Evolutionary conservation across 1,140 invertebrate species (phyloP).

Genomic region (Hermatobates lingyangjiaoensis): DNA sequence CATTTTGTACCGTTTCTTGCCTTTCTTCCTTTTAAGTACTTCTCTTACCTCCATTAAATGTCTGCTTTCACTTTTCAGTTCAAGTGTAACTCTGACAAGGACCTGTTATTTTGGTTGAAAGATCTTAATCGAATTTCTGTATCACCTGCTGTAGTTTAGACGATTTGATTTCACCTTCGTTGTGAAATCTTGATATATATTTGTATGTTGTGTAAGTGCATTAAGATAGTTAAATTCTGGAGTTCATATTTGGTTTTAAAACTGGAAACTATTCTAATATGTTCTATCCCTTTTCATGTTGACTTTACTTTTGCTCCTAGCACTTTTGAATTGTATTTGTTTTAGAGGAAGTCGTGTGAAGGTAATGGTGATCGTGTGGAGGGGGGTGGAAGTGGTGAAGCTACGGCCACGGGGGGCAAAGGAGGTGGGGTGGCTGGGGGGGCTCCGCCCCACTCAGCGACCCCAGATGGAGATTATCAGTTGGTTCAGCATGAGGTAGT

Average conservation of each 20-base stretch:
- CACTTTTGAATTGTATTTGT: slow-evolving; percentile 1
- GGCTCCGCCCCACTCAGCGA: slow-evolving; percentile 24
- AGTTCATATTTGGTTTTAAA: neutral
- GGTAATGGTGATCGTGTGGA: slow-evolving; percentile 36
- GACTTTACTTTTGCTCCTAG: neutral
- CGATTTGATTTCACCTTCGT: too few species aligned
- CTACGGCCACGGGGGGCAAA: slow-evolving; percentile 55
- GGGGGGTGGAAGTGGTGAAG: slow-evolving; percentile 23
- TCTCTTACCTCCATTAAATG: too few species aligned
- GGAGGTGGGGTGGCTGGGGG: slow-evolving; percentile 18
- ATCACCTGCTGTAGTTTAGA: too few species aligned
- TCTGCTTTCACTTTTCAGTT: too few species aligned
- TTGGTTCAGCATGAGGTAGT: slow-evolving; percentile 96
- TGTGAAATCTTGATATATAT: too few species aligned
- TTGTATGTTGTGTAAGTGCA: too few species aligned
- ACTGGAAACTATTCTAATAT: neutral
- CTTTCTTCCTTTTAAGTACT: too few species aligned
- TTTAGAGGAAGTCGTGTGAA: slow-evolving; percentile 39
- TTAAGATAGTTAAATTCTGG: too few species aligned
- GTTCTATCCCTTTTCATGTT: neutral
- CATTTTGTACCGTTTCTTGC: too few species aligned
- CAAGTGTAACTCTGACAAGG: too few species aligned
- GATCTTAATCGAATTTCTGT: too few species aligned
- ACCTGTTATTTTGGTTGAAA: too few species aligned
- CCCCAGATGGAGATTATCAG: slow-evolving; percentile 91